Evolutionary conservation across 2,113 vertebrate species (phyloP), one percentile per base, ranked within the genome.

Genomic region (Heterotilapia buettikoferi): DNA sequence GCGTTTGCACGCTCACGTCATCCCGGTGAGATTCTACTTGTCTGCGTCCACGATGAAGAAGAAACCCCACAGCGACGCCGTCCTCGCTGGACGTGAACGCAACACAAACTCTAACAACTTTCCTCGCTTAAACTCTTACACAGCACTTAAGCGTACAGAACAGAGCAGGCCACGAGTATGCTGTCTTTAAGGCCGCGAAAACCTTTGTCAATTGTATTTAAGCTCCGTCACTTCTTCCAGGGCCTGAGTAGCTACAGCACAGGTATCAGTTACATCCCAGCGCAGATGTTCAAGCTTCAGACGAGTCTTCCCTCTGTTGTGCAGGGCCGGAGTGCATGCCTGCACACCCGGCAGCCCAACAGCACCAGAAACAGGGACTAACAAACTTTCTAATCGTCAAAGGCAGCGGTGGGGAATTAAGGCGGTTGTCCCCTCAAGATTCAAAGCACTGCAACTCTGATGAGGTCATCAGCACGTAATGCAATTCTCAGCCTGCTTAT

Each of bases 331-430:
- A 89, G 31, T 47, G 79, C 89, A 91, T 26, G 78, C 87, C 82
- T 53, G 68, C 38, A 71, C 19, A 47, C 57, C 59, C 11, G 13
- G 47, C 13, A 2, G 82, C 79, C 90, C 84, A 56, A 36, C 88
- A 85, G 90, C 87, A 92, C 87, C 89, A 90, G 89, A 92, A 82
- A 38, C 38, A 59, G 68, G 73, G 57, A 82, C 89, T 45, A 36
- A 85, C 81, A 86, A 57, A 83, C 88, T 92, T 87, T 89, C 89
- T 90, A 76, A 86, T 94, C 19, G 16, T 93, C 90, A 87, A 97
- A 97, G 96, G 96, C 96, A 96, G 95, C 92, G n/a, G 86, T 94
- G 93, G 94, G 94, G 93, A 94, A 93, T 95, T 97, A 96, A 97
- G 96, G 96, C 95, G 91, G 83, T 52, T 89, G 93, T 92, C 95